Base-by-base conservation (phyloP, 2,888 invertebrate genomes). In the Agrypnus murinus region DNA sequence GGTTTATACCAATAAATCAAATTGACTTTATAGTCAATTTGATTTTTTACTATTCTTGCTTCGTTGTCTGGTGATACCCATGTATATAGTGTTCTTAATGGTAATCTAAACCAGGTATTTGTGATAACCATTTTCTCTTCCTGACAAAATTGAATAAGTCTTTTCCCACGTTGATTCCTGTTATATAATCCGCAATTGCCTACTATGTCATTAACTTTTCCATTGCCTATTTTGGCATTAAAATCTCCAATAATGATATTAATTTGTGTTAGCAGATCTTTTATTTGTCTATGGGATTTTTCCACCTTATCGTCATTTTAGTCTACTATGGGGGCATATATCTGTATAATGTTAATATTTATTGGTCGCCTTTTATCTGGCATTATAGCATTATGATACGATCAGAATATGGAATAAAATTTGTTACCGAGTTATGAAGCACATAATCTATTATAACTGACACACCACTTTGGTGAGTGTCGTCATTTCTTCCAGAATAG, bases 11-110 rank as follows among this genome's bases (percentile, higher is more conserved):
- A n/a, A n/a, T n/a, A n/a, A n/a, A n/a, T n/a, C n/a, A n/a, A n/a
- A n/a, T n/a, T n/a, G n/a, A n/a, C n/a, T n/a, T n/a, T n/a, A 14
- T 32, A 53, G 15, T 53, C 53, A 12, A 53, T 53, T 32, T 53
- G 53, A 53, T 53, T 53, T 53, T 6, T 53, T 17, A 10, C n/a
- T 8, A 53, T 6, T 2, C 32, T 31, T 14, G 2, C 14, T 32
- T 9, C 32, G 31, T 50, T 12, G 1, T 8, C 2, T 25, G 25
- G 50, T 9, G 48, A 50, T 17, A 9, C 9, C 50, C 50, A 50
- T 2, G 4, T 45, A 45, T 45, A 45, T 14, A 45, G 45, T 15
- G 7, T 45, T 45, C 5, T 43, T 45, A 15, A 15, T 6, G 14
- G 45, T n/a, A 45, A 45, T 2, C 8, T 14, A 15, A 10, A 45